A percentile compares a stretch with the other conserved stretches of the same genome.
Evolutionary conservation across 2,888 invertebrate species (phyloP).

Genomic region (Tribolium freemani): DNA sequence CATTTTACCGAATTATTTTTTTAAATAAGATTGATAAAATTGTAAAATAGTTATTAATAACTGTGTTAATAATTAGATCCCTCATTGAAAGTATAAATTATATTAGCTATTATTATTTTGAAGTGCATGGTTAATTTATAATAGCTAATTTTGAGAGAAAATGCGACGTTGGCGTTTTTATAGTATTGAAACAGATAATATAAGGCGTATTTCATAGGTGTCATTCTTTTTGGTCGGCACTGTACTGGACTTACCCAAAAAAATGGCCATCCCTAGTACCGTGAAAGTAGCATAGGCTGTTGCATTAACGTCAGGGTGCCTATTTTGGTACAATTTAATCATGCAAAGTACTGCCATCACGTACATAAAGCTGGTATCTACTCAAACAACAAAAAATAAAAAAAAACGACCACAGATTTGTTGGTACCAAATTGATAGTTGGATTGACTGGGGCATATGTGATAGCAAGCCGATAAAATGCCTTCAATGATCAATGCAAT

Average conservation of each 20-base stretch:
- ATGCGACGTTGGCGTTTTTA: too few relatives aligned
- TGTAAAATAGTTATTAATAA: too few relatives aligned
- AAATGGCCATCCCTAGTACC: constrained; percentile 80
- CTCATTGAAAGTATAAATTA: too few relatives aligned
- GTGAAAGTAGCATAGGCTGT: constrained; percentile 84
- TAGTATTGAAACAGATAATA: too few relatives aligned
- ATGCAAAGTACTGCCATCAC: constrained; percentile 88
- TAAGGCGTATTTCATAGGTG: too few relatives aligned
- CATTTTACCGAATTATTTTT: too few relatives aligned
- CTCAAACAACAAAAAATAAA: constrained; percentile 59
- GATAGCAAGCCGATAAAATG: constrained; percentile 87
- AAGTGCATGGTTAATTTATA: too few relatives aligned
- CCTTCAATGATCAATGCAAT: constrained; percentile 89
- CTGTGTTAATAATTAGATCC: too few relatives aligned
- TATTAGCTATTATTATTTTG: too few relatives aligned
- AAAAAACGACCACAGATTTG: neutral
- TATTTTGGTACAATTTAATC: constrained; percentile 88
- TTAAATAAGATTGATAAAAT: too few relatives aligned
- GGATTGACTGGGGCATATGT: constrained; percentile 89
- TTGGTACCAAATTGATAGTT: constrained; percentile 90
- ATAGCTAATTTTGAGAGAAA: too few relatives aligned
- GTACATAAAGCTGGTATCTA: constrained; percentile 96
- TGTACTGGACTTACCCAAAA: constrained; percentile 70
- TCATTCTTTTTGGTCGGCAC: too few relatives aligned
- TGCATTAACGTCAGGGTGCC: constrained; percentile 90